These are phyloP conservation scores for Gavialis gangeticus DNA, from an alignment of 2,113 vertebrate species.

Conservation along the genomic window DNA sequence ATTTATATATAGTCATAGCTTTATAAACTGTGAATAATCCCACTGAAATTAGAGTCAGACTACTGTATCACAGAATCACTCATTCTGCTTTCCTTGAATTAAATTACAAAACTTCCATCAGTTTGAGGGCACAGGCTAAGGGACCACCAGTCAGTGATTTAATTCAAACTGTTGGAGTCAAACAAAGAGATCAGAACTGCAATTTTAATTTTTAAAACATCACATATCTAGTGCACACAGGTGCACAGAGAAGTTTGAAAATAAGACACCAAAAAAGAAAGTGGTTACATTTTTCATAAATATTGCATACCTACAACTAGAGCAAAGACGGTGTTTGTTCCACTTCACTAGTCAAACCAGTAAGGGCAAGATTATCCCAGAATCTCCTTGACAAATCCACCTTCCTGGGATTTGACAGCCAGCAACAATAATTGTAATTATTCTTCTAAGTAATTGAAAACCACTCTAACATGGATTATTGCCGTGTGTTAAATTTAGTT, in stretches of 20 bases:
- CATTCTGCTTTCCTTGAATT: background rate
- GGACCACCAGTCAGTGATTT: background rate
- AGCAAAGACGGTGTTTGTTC: conserved; percentile 32
- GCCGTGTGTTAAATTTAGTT: background rate
- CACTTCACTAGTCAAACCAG: conserved; percentile 35
- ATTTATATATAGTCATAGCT: background rate
- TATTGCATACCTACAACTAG: conserved; percentile 27
- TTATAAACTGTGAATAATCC: background rate
- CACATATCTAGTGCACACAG: background rate
- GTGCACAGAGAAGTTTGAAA: conserved; percentile 52
- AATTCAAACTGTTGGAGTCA: background rate
- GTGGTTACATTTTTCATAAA: conserved; percentile 12
- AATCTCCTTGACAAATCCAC: background rate
- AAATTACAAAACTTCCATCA: background rate
- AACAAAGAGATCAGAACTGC: background rate
- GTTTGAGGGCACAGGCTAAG: background rate
- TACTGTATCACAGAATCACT: background rate
- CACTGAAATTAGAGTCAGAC: background rate
- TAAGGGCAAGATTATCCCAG: conserved; percentile 3
- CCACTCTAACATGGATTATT: background rate
- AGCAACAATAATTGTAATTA: background rate
- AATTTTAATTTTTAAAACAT: background rate
- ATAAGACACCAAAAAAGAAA: conserved; percentile 37
- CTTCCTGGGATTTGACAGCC: background rate
- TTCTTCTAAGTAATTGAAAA: conserved; percentile 3